These are phyloP conservation scores for Trichechus manatus DNA, from an alignment of 2,113 vertebrate genomes.

Conservation along the genomic window DNA sequence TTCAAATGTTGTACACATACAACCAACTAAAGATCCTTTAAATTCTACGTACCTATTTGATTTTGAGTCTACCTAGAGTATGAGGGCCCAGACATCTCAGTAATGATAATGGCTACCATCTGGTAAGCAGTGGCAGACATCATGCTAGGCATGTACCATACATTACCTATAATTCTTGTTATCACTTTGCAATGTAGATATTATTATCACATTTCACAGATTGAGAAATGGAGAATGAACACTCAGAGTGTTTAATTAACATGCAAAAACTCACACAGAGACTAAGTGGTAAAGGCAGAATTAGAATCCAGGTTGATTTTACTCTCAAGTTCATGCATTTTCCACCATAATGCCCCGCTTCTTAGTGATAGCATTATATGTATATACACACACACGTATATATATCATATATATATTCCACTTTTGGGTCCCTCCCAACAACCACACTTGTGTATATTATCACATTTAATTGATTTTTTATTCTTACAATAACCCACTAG, in stretches of 20 bases:
- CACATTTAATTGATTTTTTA: slow-evolving; percentile 17
- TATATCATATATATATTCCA: neutral
- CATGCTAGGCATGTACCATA: neutral
- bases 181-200: neutral
- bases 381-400: too few species aligned
- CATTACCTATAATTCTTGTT: neutral
- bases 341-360: neutral
- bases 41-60: neutral
- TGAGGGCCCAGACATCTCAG: neutral
- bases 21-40: neutral
- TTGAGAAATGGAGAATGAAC: neutral
- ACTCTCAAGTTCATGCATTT: neutral
- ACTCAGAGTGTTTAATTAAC: neutral
- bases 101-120: neutral
- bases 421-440: neutral
- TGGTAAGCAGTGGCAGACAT: neutral
- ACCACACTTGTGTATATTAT: neutral
- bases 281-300: neutral
- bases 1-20: neutral
- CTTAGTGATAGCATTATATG: neutral
- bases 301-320: slow-evolving; percentile 41
- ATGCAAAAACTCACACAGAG: neutral
- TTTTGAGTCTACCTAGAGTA: neutral
- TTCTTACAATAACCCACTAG: neutral
- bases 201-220: neutral